These are phyloP conservation scores for Malurus leucopterus DNA, from an alignment of 2,797 vertebrate genomes.

Conservation along the genomic window DNA sequence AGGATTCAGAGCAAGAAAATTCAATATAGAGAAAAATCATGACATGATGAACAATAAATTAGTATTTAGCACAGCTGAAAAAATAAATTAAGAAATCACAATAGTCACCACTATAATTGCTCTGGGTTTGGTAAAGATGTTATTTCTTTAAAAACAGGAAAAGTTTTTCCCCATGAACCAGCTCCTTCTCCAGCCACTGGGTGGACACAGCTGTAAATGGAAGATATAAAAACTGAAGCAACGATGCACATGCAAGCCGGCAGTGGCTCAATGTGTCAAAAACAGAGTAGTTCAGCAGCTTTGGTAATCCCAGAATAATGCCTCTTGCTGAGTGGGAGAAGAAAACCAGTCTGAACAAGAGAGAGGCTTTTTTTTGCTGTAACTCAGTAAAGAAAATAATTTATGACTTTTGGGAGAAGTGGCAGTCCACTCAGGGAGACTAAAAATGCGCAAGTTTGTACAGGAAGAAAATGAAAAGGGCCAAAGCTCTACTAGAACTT, in stretches of 20 bases:
- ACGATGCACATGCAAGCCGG: too few species aligned
- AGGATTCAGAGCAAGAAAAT: not conserved
- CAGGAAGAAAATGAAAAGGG: not conserved
- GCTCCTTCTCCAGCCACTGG: not conserved
- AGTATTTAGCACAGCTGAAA: not conserved
- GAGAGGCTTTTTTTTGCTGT: not conserved
- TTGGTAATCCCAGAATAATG: not conserved
- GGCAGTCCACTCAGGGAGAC: not conserved
- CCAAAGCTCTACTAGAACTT: not conserved
- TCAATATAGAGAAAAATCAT: not conserved
- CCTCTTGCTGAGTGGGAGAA: not conserved
- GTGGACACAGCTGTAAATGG: not conserved
- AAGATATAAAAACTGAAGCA: not conserved
- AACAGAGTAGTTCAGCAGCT: not conserved
- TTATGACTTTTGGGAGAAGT: not conserved
- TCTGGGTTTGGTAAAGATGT: not conserved
- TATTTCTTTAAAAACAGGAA: not conserved
- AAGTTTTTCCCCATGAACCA: not conserved
- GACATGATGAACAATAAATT: not conserved
- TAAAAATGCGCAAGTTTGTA: not conserved
- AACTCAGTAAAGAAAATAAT: not conserved
- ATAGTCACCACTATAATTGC: not conserved
- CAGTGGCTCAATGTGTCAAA: rapidly evolving
- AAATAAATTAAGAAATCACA: rapidly evolving
- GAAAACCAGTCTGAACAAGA: not conserved